phyloP scores from a whole-genome alignment of 2,797 vertebrate species.

The Poliocrania exsul region DNA sequence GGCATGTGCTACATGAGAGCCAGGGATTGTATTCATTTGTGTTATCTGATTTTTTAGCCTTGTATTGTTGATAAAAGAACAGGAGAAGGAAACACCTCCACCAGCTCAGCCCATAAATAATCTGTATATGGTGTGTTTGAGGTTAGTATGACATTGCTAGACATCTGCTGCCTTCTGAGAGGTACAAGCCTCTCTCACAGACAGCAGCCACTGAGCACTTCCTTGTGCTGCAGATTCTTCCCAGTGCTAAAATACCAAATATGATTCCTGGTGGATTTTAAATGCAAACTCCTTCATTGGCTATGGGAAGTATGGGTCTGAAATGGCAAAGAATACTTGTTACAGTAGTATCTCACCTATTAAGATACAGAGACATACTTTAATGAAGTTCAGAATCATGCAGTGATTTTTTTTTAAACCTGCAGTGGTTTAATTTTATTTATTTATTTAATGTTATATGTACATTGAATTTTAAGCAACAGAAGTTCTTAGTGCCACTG shows the following conservation, averaged over 20 bases:
- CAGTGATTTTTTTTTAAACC: constrained; percentile 25
- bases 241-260: neutral
- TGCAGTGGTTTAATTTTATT: neutral
- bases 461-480: neutral
- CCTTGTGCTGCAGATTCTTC: neutral
- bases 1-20: constrained; percentile 45
- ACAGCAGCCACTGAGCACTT: neutral
- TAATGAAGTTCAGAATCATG: neutral
- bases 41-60: constrained; percentile 68
- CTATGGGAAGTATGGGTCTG: neutral
- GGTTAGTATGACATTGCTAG: constrained; percentile 17
- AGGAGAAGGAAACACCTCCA: constrained; percentile 46
- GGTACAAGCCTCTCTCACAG: neutral
- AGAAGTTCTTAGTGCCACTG: neutral
- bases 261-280: constrained; percentile 35
- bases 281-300: neutral
- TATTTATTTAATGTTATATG: neutral
- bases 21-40: constrained; percentile 53
- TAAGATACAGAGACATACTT: neutral
- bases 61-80: constrained; percentile 70
- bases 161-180: constrained; percentile 18
- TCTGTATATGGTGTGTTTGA: constrained; percentile 16
- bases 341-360: neutral
- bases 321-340: constrained; percentile 37
- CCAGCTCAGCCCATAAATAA: constrained; percentile 60